Evolutionary conservation across 2,797 vertebrate genomes (phyloP), one percentile per base, ranked within the genome.

Genomic region (Paedocypris micromegethes): DNA sequence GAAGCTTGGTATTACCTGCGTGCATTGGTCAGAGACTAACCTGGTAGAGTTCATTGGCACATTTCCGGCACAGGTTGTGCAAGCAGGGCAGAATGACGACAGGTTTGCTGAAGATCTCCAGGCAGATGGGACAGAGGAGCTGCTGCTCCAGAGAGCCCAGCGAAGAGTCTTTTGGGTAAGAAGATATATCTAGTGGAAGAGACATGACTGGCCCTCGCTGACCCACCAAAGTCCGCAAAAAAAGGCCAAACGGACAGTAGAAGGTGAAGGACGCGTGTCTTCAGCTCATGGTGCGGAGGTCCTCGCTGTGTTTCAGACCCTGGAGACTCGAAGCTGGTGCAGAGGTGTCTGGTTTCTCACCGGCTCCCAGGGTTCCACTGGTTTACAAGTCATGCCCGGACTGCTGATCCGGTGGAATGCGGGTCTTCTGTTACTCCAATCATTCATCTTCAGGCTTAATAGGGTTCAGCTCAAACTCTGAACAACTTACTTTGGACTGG

Each of bases 41-140:
- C 89, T 89, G 87, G 79, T 90, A 91, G 40, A 90, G 85, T 58
- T 90, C 85, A 58, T 90, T 90, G 62, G 90, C 90, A 76, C 90
- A 91, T 79, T 87, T 91, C 58, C 89, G 85, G 73, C 90, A 91
- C 39, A 85, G 80, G 74, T 85, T 85, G 73, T 85, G 83, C 54
- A 80, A 79, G 72, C 83, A 85, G 9, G 83, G 83, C 55, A 85
- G 75, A 37, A 85, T 82, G 66, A 85, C 82, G 46, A 85, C 83
- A 7, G 83, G 83, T 61, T 84, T 85, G 6, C 78, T 84, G 65
- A 85, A 84, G 9, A 85, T 74, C 45, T 85, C 82, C 74, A 83
- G 54, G 51, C 83, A 85, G 58, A 85, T 82, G 61, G 83, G 90
- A 50, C 90, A 91, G 74, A 86, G 85, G 59, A 91, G 87, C 82